Percentiles rank a stretch among this genome's conserved stretches.
These are phyloP conservation scores for Isurus oxyrinchus DNA, from an alignment of 2,113 vertebrate species.

Conservation along the genomic window DNA sequence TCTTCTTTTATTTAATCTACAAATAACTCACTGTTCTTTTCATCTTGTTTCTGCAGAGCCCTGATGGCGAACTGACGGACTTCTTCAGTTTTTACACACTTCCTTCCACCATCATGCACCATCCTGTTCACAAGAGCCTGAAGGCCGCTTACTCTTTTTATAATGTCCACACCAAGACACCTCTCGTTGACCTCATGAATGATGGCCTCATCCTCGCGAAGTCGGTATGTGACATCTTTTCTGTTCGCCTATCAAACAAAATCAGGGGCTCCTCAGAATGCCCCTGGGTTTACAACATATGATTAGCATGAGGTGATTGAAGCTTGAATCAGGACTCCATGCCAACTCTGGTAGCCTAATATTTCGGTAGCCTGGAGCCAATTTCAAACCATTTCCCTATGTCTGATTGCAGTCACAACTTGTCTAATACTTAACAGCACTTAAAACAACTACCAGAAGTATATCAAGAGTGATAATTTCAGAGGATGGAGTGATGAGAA, in stretches of 20 bases:
- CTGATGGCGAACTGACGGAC: slow-evolving; percentile 79
- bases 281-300: not conserved
- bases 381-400: not conserved
- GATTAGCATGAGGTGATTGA: not conserved
- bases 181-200: slow-evolving; percentile 91
- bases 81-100: slow-evolving; percentile 95
- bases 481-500: not conserved
- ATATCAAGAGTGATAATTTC: not conserved
- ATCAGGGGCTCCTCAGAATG: not conserved
- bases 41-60: slow-evolving; percentile 55
- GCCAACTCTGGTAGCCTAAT: not conserved
- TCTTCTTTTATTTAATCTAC: not conserved
- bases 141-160: slow-evolving; percentile 99
- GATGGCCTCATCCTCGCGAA: slow-evolving; percentile 94
- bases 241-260: not conserved
- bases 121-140: slow-evolving; percentile 89
- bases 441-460: not conserved
- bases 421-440: not conserved
- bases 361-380: not conserved
- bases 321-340: not conserved
- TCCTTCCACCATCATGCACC: slow-evolving; percentile 98
- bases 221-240: slow-evolving; percentile 60
- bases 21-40: not conserved
- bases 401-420: not conserved
- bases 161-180: slow-evolving; percentile 89